Base-by-base conservation (phyloP, 2,113 vertebrate species). In the Pimephales promelas region DNA sequence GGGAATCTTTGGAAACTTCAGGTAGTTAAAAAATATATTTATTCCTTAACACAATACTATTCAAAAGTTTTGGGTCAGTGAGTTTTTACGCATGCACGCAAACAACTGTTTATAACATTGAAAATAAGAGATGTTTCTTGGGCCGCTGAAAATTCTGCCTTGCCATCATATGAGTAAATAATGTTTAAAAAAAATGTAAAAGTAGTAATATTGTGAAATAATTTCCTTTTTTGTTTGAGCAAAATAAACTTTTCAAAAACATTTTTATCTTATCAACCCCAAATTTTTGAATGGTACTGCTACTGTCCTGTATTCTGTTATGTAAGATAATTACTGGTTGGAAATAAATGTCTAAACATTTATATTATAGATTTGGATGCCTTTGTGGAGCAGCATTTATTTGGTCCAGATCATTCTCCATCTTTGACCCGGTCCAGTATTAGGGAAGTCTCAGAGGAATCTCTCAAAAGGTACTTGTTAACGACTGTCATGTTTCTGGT, bases 351-450 rank as follows among this genome's bases (percentile, higher is more conserved):
- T 85, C 26, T 81, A 40, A n/a, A 10, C 0, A 36, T 68, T 70
- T 45, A 31, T 81, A 10, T 84, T 80, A 36, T 82, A 95, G 94
- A 92, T 90, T 88, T 94, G 61, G 92, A 93, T 43, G 92, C 90
- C 1, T 94, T 91, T 88, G 93, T 95, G 59, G 91, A 95, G 76
- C 89, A 36, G 36, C 91, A 92, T 84, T 88, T 94, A 79, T 94
- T 95, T 83, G 90, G 85, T 34, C n/a, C 70, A 0, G 89, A 93
- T 70, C 72, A 86, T 49, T 90, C 92, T n/a, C 82, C 85, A n/a
- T 77, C 89, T 0, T 89, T 93, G 3, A 85, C 84, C 31, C 92
- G 89, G 28, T 90, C 92, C 36, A 87, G 89, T 81, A 92, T 93
- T 86, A 92, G 91, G 54, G 66, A 85, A 10, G 43, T 78, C 5